Base-by-base conservation (phyloP, 2,888 invertebrate genomes). In the Tortricodes alternella region DNA sequence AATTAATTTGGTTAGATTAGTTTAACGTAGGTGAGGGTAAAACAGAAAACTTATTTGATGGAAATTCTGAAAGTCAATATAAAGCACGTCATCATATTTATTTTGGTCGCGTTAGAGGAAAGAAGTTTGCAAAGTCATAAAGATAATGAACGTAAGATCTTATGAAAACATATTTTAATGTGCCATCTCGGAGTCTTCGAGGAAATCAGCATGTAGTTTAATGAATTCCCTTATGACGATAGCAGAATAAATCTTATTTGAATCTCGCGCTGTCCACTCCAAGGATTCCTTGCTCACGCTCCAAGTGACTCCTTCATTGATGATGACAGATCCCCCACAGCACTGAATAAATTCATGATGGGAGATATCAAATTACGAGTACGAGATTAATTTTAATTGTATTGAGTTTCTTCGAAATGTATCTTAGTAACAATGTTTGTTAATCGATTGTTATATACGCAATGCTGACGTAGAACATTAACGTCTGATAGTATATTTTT, bases 401-500 rank as follows among this genome's bases (percentile, higher is more conserved):
- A 43, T 55, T 37, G 35, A 35, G 21, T 41, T 49, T 55, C 48
- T 27, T 19, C 19, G 46, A 37, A 43, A 46, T 49, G 35, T 16
- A n/a, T 35, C 19, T 43, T 16, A 23, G 37, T 6, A 50, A 15
- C 46, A 50, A 32, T 27, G 19, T 27, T 39, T 49, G 23, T 55
- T 27, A 53, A 61, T 51, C 43, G 56, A 57, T 51, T 52, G 24
- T 37, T 32, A 34, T 55, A 49, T 57, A 49, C 56, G 59, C 50
- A 62, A 61, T 58, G 44, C 46, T 56, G 52, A 55, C 43, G 50
- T 16, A 39, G 19, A 27, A 57, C 49, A 61, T 60, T 56, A 49
- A 46, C 27, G 46, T 60, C 73, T 72, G 65, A 74, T 64, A 60
- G 53, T 53, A 53, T 59, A 62, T 68, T 73, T 73, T 79, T 71